Conservation (phyloP, 2,888 invertebrate genomes). For the Dioctria linearis region DNA sequence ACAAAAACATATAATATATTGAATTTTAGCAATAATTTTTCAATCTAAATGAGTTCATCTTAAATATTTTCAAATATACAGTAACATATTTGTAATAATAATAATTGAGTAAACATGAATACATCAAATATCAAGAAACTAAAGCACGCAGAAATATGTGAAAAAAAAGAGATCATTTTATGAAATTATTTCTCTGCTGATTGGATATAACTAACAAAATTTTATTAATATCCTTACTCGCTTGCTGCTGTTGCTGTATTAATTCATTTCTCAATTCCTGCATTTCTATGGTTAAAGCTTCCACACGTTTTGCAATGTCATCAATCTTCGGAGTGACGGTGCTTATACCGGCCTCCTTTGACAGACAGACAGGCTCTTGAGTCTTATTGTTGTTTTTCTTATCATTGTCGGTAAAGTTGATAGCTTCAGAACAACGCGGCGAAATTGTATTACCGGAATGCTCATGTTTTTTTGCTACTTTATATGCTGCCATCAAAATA, state of each 20-base stretch:
- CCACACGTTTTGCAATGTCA: constrained; percentile 79
- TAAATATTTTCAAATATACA: constrained; percentile 19
- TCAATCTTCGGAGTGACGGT: constrained; percentile 78
- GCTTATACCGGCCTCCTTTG: constrained; percentile 74
- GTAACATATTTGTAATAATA: constrained; percentile 14
- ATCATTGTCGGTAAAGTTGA: constrained; percentile 77
- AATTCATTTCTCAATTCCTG: constrained; percentile 77
- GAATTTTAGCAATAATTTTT: constrained; percentile 9
- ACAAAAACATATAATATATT: constrained; percentile 52
- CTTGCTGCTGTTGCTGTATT: constrained; percentile 71
- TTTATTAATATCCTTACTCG: constrained; percentile 71
- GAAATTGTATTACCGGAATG: constrained; percentile 80
- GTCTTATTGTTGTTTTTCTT: constrained; percentile 69
- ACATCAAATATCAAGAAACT: constrained; percentile 23
- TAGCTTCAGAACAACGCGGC: constrained; percentile 76
- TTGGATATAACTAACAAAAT: constrained; percentile 70
- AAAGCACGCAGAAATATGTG: constrained; percentile 4
- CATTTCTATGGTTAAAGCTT: constrained; percentile 78
- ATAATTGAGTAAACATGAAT: not conserved
- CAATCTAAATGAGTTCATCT: not conserved
- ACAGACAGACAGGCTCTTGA: constrained; percentile 73
- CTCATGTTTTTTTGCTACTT: constrained; percentile 84
- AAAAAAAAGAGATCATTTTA: constrained; percentile 63
- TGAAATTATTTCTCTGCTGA: constrained; percentile 69
- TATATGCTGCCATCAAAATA: constrained; percentile 85